phyloP scores from a whole-genome alignment of 2,113 vertebrate genomes.

The Archilochus colubris region DNA sequence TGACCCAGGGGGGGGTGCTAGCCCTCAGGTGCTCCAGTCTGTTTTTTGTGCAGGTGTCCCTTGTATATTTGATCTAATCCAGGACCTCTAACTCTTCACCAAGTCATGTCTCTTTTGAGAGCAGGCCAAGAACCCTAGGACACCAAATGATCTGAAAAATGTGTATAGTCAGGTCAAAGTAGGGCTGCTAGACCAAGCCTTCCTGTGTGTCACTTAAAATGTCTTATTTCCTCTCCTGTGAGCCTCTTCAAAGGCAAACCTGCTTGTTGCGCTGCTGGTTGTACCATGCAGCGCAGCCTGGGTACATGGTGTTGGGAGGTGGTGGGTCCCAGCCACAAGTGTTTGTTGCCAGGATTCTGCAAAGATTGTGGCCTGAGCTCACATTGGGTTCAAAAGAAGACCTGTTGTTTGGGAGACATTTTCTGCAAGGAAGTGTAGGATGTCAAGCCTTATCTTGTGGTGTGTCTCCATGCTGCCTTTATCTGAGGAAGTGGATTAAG shows the following conservation, averaged over 20 bases:
- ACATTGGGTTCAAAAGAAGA: neutral
- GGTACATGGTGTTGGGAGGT: accelerated
- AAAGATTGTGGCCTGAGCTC: neutral
- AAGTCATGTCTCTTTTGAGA: accelerated
- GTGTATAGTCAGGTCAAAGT: accelerated
- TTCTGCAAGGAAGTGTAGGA: neutral
- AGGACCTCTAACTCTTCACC: neutral
- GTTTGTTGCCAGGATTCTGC: neutral
- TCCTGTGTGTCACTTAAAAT: neutral
- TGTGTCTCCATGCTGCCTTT: accelerated
- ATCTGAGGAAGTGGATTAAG: neutral
- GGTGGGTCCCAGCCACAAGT: neutral
- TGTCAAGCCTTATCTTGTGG: neutral
- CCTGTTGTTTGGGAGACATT: neutral
- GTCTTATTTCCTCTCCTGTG: neutral
- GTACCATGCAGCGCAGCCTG: accelerated
- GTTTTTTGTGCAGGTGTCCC: neutral
- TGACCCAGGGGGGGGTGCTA: neutral
- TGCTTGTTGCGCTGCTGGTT: neutral
- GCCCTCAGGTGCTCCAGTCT: neutral
- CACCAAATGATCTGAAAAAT: too few species aligned
- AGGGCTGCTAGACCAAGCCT: neutral
- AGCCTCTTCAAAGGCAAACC: neutral
- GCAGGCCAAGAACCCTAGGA: neutral
- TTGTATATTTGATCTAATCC: neutral